A percentile compares a stretch with the other conserved stretches of the same genome.
Evolutionary conservation across 2,113 vertebrate genomes (phyloP).

Genomic region (Ciconia stormi): DNA sequence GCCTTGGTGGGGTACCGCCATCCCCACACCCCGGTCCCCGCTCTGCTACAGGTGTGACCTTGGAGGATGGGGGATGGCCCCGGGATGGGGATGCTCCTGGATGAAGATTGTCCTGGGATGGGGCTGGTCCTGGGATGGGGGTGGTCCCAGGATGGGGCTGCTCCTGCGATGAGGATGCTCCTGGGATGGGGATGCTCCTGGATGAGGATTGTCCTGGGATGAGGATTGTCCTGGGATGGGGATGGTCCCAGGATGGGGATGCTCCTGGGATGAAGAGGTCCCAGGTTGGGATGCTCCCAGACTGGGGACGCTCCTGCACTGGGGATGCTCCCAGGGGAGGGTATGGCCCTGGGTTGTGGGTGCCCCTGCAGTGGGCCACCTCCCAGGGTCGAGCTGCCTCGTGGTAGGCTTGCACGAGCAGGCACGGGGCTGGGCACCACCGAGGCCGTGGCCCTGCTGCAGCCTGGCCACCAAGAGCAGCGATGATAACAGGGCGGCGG

Average conservation of each 20-base stretch:
- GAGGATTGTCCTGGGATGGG: rapidly evolving
- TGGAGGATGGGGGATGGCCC: not conserved
- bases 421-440: rapidly evolving
- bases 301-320: not conserved
- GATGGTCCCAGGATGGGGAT: rapidly evolving
- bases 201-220: rapidly evolving
- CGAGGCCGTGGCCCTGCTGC: not conserved
- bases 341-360: not conserved
- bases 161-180: rapidly evolving
- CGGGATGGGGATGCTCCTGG: not conserved
- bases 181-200: rapidly evolving
- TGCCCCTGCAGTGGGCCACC: not conserved
- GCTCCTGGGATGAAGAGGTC: not conserved
- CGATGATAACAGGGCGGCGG: rapidly evolving
- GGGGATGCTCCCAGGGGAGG: not conserved
- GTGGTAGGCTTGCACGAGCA: not conserved
- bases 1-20: not conserved
- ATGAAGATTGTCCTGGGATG: not conserved
- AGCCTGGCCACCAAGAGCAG: not conserved
- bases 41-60: not conserved
- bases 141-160: rapidly evolving
- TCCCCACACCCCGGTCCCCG: rapidly evolving
- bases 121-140: not conserved
- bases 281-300: not conserved
- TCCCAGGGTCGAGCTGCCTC: not conserved